Conservation (phyloP, 2,797 vertebrate species). For the Sebastes kiyomatsui region DNA sequence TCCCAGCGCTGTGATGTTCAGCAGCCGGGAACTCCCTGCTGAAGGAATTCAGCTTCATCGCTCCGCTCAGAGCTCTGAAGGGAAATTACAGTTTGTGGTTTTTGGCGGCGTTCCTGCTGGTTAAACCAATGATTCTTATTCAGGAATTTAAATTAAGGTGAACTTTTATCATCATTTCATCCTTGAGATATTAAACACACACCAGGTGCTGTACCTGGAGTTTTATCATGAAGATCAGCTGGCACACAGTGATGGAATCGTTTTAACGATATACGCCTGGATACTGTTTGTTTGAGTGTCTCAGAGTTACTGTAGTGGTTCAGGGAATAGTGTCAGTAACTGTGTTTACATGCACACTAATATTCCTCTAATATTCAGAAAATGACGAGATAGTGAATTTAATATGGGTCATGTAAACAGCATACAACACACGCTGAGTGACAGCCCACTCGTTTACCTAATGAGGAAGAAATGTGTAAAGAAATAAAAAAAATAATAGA, state of each 20-base stretch:
- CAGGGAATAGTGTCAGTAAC: background rate
- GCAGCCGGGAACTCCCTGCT: background rate
- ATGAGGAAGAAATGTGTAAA: too few species aligned
- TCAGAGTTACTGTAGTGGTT: background rate
- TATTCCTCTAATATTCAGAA: background rate
- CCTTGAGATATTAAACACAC: background rate
- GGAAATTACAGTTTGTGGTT: constrained; percentile 11
- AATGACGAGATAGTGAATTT: background rate
- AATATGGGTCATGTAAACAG: background rate
- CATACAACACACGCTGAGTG: background rate
- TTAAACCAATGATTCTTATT: background rate
- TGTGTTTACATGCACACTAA: background rate
- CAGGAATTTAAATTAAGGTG: background rate
- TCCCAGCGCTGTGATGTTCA: background rate
- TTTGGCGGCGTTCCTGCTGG: background rate
- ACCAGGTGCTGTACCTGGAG: too few species aligned
- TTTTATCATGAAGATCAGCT: background rate
- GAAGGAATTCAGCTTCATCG: background rate
- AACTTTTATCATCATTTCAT: background rate
- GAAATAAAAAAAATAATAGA: too few species aligned
- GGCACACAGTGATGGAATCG: background rate
- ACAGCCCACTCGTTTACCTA: too few species aligned
- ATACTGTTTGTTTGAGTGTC: background rate
- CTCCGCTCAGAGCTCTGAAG: background rate
- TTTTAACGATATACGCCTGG: background rate